phyloP scores from a whole-genome alignment of 2,113 vertebrate genomes.

The Pycnonotus jocosus region DNA sequence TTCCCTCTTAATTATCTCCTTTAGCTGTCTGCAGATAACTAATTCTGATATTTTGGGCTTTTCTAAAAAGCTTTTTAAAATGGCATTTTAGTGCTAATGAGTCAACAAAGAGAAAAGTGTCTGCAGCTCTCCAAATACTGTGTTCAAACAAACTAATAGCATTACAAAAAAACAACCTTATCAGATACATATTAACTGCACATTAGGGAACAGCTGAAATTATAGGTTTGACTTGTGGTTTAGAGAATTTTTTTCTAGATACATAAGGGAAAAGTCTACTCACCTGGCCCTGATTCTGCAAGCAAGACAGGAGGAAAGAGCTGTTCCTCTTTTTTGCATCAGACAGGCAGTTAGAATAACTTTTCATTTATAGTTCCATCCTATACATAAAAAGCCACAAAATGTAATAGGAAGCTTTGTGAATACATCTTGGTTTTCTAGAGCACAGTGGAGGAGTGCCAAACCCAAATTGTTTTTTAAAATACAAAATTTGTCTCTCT shows the following conservation, averaged over 20 bases:
- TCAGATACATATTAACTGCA: not conserved
- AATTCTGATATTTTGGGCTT: not conserved
- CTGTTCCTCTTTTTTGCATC: not conserved
- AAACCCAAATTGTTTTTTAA: not conserved
- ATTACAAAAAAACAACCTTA: not conserved
- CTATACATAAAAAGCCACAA: not conserved
- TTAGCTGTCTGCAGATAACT: not conserved
- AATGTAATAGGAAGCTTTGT: not conserved
- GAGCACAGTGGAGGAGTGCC: not conserved
- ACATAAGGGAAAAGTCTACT: not conserved
- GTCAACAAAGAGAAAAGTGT: conserved; percentile 11
- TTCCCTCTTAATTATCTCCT: conserved; percentile 3
- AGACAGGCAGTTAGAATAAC: not conserved
- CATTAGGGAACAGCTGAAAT: not conserved
- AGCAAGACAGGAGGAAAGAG: not conserved
- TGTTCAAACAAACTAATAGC: not conserved
- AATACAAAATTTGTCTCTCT: not conserved
- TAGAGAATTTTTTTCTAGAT: not conserved
- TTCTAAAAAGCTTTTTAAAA: not conserved
- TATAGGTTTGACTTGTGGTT: not conserved
- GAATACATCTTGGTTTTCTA: not conserved
- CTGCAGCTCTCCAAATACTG: not conserved
- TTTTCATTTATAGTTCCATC: not conserved
- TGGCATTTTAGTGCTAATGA: conserved; percentile 14
- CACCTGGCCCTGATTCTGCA: not conserved